A percentile compares a stretch with the other conserved stretches of the same genome.
Conservation (phyloP, 2,797 vertebrate genomes). For the Rhabdomys pumilio region DNA sequence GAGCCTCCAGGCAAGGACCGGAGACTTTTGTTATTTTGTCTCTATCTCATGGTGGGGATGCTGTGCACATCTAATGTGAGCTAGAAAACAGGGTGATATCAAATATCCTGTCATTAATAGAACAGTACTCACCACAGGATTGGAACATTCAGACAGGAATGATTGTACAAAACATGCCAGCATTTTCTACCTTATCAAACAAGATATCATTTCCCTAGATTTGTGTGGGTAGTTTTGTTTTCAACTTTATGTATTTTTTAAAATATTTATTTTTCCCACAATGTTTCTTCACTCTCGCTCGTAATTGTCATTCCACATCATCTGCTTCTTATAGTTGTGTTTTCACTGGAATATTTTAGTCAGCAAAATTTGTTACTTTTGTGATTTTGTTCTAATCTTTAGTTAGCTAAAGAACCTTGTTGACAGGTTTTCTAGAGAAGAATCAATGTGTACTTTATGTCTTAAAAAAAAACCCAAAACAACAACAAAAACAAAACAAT, state of each 20-base stretch:
- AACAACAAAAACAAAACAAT: neutral
- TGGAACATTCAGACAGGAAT: neutral
- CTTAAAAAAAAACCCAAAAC: neutral
- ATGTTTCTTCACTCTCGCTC: neutral
- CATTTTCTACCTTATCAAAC: neutral
- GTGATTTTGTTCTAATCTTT: neutral
- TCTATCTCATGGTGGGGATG: neutral
- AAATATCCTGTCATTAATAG: neutral
- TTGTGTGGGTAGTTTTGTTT: neutral
- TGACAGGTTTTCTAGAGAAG: neutral
- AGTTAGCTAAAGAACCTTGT: neutral
- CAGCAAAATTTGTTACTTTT: neutral
- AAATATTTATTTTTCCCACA: neutral
- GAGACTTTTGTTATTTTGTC: neutral
- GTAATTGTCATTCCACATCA: neutral
- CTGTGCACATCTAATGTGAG: neutral
- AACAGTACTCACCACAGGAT: rapidly evolving
- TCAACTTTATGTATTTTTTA: neutral
- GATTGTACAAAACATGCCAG: neutral
- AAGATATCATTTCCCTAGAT: neutral
- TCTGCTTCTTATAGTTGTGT: neutral
- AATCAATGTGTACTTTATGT: neutral
- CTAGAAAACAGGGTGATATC: neutral
- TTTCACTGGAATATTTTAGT: neutral
- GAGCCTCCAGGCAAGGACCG: too few relatives aligned